Base-by-base conservation (phyloP, 1,140 invertebrate genomes). In the Macrobrachium nipponense region DNA sequence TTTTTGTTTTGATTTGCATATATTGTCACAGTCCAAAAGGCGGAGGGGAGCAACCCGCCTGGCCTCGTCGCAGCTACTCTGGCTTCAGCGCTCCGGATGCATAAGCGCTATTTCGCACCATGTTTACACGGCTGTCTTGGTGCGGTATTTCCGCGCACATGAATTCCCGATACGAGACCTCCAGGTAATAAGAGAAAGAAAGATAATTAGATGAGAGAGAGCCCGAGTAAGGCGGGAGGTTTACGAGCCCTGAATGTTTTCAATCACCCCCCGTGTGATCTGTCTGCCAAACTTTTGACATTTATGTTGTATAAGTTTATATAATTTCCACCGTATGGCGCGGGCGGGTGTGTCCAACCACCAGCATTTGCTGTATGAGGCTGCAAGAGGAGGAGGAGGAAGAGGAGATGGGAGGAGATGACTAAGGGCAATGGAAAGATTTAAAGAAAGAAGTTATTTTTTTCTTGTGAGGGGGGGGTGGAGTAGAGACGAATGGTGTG, bases 1-100 rank as follows among this genome's bases (percentile, higher is more conserved):
- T 86, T 86, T 86, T 86, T 86, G 83, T 86, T 86, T 86, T 86
- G 83, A 86, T 86, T 86, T 86, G 83, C 83, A 86, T 86, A 86
- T 86, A 86, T 86, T 86, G 83, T 86, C 83, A 80, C 66, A 86
- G 76, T 86, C 77, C n/a, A 14, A 15, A 18, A 66, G 10, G 76
- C 2, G 11, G 15, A 43, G 66, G 59, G 23, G 14, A 27, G 44
- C 62, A 79, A 80, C 36, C 76, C 76, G 59, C 62, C 14, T 3
- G 0, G 51, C 51, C 12, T 7, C 3, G 51, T 12, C 51, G 51
- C 51, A 3, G 51, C 12, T 51, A 51, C 51, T 51, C 51, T 51
- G 12, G 51, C 77, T 86, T 83, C 36, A 11, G 44, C 20, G 43
- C 11, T 17, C 66, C 43, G 10, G 58, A 17, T 58, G 62, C 73